These are phyloP conservation scores for Hippocampus guttulatus DNA, from an alignment of 2,113 vertebrate species.

Conservation along the genomic window DNA sequence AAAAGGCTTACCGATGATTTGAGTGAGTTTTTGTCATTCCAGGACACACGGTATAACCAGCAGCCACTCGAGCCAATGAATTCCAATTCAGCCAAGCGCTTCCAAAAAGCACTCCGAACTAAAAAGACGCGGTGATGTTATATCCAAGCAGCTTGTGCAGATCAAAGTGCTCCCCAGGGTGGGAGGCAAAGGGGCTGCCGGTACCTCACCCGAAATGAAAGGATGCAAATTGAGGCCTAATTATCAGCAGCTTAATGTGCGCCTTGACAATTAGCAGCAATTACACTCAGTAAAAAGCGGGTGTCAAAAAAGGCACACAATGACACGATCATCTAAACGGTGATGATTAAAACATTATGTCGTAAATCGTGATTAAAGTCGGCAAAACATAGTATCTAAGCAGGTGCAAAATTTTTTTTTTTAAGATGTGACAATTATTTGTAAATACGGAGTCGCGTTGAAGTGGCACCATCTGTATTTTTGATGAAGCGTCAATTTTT, in stretches of 20 bases:
- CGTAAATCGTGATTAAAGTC: constrained; percentile 42
- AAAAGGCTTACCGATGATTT: background rate
- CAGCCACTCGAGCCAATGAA: constrained; percentile 56
- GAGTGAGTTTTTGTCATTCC: no score
- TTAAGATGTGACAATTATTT: background rate
- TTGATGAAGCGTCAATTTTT: constrained; percentile 61
- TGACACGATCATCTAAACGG: constrained; percentile 49
- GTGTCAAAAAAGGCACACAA: constrained; percentile 78
- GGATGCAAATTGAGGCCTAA: constrained; percentile 87
- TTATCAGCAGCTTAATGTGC: constrained; percentile 84
- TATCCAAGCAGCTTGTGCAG: constrained; percentile 62
- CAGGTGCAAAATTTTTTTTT: background rate
- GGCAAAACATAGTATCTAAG: constrained; percentile 2
- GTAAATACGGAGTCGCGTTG: background rate
- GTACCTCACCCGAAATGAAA: constrained; percentile 73
- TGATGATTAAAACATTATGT: constrained; percentile 7
- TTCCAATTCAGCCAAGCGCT: constrained; percentile 63
- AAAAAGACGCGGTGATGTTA: constrained; percentile 47
- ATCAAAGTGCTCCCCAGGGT: constrained; percentile 78
- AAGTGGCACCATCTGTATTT: constrained; percentile 66
- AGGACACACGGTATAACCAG: no score
- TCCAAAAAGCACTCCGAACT: constrained; percentile 47
- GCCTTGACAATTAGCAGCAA: constrained; percentile 87
- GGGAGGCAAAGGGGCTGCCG: constrained; percentile 72
- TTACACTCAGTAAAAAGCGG: constrained; percentile 89